phyloP scores from a whole-genome alignment of 2,113 vertebrate genomes.

The Apus apus region DNA sequence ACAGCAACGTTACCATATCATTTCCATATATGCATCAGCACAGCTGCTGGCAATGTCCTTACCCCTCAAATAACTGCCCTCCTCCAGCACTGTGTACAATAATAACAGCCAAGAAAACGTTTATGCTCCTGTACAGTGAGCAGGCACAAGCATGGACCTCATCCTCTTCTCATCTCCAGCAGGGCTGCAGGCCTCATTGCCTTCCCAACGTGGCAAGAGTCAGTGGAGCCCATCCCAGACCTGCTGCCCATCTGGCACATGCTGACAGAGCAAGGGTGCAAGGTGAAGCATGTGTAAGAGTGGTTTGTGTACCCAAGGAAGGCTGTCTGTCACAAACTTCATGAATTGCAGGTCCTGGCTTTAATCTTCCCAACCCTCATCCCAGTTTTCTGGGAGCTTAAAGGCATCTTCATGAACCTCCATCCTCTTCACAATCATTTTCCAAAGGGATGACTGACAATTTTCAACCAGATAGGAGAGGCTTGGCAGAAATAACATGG shows the following conservation, averaged over 20 bases:
- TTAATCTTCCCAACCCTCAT: neutral
- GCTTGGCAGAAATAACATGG: neutral
- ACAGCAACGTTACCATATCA: rapidly evolving
- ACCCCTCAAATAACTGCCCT: neutral
- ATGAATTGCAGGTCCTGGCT: neutral
- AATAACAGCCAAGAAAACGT: neutral
- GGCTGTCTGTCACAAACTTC: neutral
- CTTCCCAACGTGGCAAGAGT: rapidly evolving
- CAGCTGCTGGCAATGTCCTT: neutral
- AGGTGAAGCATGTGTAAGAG: rapidly evolving
- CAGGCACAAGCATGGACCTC: neutral
- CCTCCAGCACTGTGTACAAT: neutral
- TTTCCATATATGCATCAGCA: neutral
- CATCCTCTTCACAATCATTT: neutral
- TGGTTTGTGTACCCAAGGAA: rapidly evolving
- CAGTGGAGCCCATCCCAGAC: neutral
- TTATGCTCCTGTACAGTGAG: neutral
- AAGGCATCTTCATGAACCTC: neutral
- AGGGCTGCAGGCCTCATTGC: neutral
- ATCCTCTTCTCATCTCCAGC: neutral
- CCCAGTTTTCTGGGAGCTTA: neutral
- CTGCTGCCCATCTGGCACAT: neutral
- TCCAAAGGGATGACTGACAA: neutral
- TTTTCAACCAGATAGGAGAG: neutral
- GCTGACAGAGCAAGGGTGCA: neutral